phyloP scores from a whole-genome alignment of 2,888 invertebrate species.

The Mythimna vitellina region DNA sequence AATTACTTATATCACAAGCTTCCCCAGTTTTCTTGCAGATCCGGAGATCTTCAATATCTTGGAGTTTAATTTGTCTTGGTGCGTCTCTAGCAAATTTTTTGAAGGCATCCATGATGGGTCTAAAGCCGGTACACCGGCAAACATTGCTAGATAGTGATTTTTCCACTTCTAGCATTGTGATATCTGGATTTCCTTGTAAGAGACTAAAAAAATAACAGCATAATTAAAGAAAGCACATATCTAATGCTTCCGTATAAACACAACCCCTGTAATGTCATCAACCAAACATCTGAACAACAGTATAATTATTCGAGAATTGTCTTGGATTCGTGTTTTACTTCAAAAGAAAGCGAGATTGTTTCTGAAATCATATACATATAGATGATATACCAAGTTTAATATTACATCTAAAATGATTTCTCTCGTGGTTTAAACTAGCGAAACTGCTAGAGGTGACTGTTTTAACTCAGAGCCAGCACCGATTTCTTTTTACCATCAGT shows the following conservation, averaged over 20 bases:
- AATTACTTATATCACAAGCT: constrained; percentile 77
- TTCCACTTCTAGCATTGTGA: constrained; percentile 90
- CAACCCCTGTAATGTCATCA: too few species aligned
- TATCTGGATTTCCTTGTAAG: constrained; percentile 51
- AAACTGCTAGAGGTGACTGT: too few species aligned
- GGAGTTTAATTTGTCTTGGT: constrained; percentile 81
- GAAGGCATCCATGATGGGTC: constrained; percentile 94
- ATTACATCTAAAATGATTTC: too few species aligned
- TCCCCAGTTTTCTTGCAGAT: constrained; percentile 69
- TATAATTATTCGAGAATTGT: too few species aligned
- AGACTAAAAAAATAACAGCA: constrained; percentile 14
- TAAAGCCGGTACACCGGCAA: constrained; percentile 95
- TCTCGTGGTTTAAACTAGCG: too few species aligned
- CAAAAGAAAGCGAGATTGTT: background rate
- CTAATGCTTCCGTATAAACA: too few species aligned
- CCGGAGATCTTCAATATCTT: constrained; percentile 84
- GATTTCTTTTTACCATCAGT: too few species aligned
- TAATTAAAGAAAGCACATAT: too few species aligned
- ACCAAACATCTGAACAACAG: too few species aligned
- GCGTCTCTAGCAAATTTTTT: constrained; percentile 93
- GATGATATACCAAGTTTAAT: too few species aligned
- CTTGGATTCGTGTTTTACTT: too few species aligned
- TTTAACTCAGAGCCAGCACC: too few species aligned
- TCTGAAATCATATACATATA: background rate
- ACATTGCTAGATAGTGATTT: constrained; percentile 94